A percentile compares a stretch with the other conserved stretches of the same genome.
Evolutionary conservation across 2,113 vertebrate genomes (phyloP).

Genomic region (Malaclemys terrapin): DNA sequence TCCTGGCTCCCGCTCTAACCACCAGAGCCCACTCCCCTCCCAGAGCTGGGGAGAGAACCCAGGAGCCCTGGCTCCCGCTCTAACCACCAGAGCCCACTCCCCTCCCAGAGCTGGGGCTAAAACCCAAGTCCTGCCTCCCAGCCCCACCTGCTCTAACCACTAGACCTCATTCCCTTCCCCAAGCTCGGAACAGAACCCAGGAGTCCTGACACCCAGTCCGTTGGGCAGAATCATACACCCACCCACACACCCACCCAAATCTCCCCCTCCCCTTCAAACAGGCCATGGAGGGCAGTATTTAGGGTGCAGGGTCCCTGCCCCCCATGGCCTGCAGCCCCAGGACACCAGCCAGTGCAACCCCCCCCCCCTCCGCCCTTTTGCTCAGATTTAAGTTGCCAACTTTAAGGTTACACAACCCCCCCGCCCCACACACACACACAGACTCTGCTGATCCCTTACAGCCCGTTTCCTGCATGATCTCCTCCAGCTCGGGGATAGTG

Average conservation of each 20-base stretch:
- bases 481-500: neutral
- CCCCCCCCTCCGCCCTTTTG: neutral
- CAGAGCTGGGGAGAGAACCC: too few species aligned
- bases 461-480: neutral
- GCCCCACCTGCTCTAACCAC: too few species aligned
- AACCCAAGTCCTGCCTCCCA: too few species aligned
- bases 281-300: neutral
- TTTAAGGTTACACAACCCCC: neutral
- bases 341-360: too few species aligned
- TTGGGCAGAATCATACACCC: neutral
- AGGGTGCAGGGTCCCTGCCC: neutral
- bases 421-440: neutral
- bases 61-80: too few species aligned
- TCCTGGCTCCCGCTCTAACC: neutral
- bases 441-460: neutral
- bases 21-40: neutral
- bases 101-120: too few species aligned
- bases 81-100: too few species aligned
- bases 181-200: neutral
- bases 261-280: neutral
- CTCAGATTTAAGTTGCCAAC: neutral
- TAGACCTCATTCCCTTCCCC: fast-evolving
- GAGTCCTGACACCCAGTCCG: neutral
- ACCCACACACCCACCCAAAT: too few species aligned
- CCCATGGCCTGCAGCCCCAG: too few species aligned